Conservation (phyloP, 2,113 vertebrate species). For the Percopsis transmontana region DNA sequence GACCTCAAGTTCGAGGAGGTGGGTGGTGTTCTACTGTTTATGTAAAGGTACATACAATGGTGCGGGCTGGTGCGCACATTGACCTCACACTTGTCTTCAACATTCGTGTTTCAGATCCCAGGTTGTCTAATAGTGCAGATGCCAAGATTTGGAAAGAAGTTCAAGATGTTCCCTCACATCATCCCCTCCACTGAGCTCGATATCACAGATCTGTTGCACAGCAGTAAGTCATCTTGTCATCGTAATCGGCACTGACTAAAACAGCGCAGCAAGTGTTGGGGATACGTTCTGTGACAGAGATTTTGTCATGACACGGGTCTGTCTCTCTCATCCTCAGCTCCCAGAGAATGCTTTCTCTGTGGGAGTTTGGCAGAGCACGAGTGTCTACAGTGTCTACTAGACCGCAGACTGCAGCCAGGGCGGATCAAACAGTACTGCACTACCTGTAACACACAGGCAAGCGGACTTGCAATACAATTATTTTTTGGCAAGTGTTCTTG, state of each 20-base stretch:
- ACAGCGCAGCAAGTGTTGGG: neutral
- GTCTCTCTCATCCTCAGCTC: slow-evolving; percentile 54
- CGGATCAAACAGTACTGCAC: slow-evolving; percentile 77
- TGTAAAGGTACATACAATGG: neutral
- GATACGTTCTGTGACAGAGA: neutral
- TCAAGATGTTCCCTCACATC: slow-evolving; percentile 83
- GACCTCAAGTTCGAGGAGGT: slow-evolving; percentile 82
- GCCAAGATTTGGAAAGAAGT: slow-evolving; percentile 84
- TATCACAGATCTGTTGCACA: slow-evolving; percentile 77
- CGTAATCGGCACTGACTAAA: neutral
- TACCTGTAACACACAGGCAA: slow-evolving; percentile 76
- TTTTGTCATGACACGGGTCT: neutral
- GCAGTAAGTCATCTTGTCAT: slow-evolving; percentile 63
- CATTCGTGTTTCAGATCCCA: slow-evolving; percentile 65
- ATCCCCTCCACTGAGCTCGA: slow-evolving; percentile 81
- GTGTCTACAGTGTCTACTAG: slow-evolving; percentile 77
- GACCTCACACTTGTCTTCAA: neutral
- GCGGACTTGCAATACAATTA: neutral
- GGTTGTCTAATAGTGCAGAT: slow-evolving; percentile 81
- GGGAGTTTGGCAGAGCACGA: slow-evolving; percentile 69
- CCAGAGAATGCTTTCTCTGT: slow-evolving; percentile 77
- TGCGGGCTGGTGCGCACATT: too few relatives aligned
- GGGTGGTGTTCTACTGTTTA: slow-evolving; percentile 1
- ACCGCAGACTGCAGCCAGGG: slow-evolving; percentile 76
- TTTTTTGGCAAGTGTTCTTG: too few relatives aligned